Base-by-base conservation (phyloP, 1,140 invertebrate genomes). In the Trissolcus basalis region DNA sequence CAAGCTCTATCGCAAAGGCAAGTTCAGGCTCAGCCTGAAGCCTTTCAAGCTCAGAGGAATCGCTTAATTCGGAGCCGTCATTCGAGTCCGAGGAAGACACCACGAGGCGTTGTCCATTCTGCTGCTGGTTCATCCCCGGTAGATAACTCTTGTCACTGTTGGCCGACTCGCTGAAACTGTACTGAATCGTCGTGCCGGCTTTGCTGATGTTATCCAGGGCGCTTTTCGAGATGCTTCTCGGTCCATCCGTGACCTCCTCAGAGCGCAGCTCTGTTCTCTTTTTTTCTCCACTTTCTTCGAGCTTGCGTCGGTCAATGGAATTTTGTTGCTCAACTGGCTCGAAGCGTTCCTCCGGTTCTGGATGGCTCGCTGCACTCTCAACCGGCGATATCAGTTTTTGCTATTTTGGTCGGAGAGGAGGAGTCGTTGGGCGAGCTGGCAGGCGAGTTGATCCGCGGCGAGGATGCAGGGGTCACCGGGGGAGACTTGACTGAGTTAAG, bases 201-300 rank as follows among this genome's bases (percentile, higher is more conserved):
- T 91, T 91, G 13, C 91, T 87, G 77, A 94, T 94, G 80, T 93
- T 93, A 41, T 92, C 92, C 44, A 93, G 77, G 0, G 92, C 92
- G 1, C 86, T 82, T 58, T 89, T 90, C 0, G 91, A 90, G 43
- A 93, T 90, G 43, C 81, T 85, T 75, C 86, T 90, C 2, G 83
- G 79, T 0, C 81, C 80, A 36, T 87, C 86, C 43, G 81, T 79
- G 45, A 80, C 80, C 47, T 81, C 82, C 47, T 85, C 82, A 43
- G 64, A 58, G 79, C 6, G 41, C 33, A 13, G 50, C 1, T 33
- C 48, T 10, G 9, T 39, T 44, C 35, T 48, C 16, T 55, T 73
- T 33, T 55, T 71, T 19, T 58, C 68, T 4, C 10, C n/a, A 41
- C 47, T 44, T 2, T 64, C 49, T 16, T 65, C 65, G 15, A 58